Conservation (phyloP, 2,113 vertebrate species). For the Okapia johnstoni region DNA sequence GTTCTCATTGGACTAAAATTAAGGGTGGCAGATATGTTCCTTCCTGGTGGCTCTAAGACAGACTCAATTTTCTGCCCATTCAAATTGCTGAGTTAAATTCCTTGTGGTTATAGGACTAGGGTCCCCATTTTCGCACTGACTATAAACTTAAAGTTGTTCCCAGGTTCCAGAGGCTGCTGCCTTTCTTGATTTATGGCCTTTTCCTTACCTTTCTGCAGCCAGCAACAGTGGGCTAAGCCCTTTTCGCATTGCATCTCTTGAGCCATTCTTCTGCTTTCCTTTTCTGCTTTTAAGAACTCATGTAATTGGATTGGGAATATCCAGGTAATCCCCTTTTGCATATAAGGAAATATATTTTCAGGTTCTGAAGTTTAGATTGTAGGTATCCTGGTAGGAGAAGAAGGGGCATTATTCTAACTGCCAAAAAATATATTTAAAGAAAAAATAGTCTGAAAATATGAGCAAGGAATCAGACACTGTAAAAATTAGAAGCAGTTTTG, state of each 20-base stretch:
- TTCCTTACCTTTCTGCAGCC: background rate
- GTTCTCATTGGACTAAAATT: background rate
- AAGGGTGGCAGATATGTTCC: background rate
- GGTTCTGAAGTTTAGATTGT: background rate
- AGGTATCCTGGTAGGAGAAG: background rate
- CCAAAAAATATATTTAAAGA: background rate
- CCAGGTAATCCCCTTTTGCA: background rate
- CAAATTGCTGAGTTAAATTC: background rate
- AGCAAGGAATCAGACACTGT: background rate
- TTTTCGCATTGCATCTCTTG: background rate
- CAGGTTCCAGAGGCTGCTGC: background rate
- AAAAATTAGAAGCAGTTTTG: background rate
- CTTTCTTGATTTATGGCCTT: background rate
- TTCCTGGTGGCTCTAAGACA: background rate
- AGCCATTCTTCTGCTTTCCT: background rate
- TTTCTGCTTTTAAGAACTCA: background rate
- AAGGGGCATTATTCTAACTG: background rate
- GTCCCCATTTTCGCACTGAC: background rate
- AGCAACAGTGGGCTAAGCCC: background rate
- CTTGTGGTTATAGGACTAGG: background rate
- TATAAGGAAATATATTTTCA: background rate
- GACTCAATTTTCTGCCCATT: background rate
- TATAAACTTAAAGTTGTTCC: background rate
- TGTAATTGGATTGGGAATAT: background rate
- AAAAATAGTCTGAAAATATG: background rate